A percentile compares a stretch with the other conserved stretches of the same genome.
These are phyloP conservation scores for Dromococcyx pavoninus DNA, from an alignment of 2,797 vertebrate genomes.

Conservation along the genomic window DNA sequence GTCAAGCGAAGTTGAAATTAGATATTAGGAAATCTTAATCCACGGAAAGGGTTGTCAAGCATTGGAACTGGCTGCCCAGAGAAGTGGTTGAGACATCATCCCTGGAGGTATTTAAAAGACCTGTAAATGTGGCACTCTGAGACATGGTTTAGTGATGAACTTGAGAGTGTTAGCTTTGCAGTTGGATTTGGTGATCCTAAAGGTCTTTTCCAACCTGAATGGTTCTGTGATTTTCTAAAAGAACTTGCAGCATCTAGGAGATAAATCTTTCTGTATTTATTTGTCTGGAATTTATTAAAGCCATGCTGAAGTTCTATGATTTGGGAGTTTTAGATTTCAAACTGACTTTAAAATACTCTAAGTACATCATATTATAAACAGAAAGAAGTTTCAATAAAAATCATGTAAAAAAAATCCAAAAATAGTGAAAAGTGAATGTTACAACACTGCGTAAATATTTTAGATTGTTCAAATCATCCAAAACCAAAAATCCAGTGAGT, in stretches of 20 bases:
- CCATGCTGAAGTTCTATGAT: neutral
- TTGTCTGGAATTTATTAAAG: neutral
- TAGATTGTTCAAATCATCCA: neutral
- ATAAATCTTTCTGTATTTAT: neutral
- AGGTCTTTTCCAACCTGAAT: no score
- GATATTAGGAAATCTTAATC: no score
- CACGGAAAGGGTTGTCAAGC: no score
- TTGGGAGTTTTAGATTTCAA: neutral
- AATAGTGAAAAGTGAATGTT: neutral
- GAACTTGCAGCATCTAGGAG: neutral
- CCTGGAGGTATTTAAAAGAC: no score
- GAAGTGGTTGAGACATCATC: no score
- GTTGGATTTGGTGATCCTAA: no score
- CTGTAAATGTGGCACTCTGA: no score
- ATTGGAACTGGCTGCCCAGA: no score
- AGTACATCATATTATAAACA: neutral
- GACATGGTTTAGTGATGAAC: no score
- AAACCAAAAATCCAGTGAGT: neutral
- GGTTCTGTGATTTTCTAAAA: neutral
- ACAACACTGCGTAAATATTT: neutral
- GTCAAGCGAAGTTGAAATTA: no score
- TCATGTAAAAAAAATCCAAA: neutral
- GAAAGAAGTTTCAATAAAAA: neutral
- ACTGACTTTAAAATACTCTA: neutral
- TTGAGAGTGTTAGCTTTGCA: no score